These are phyloP conservation scores for Anolis carolinensis DNA, from an alignment of 2,113 vertebrate genomes.

Conservation along the genomic window DNA sequence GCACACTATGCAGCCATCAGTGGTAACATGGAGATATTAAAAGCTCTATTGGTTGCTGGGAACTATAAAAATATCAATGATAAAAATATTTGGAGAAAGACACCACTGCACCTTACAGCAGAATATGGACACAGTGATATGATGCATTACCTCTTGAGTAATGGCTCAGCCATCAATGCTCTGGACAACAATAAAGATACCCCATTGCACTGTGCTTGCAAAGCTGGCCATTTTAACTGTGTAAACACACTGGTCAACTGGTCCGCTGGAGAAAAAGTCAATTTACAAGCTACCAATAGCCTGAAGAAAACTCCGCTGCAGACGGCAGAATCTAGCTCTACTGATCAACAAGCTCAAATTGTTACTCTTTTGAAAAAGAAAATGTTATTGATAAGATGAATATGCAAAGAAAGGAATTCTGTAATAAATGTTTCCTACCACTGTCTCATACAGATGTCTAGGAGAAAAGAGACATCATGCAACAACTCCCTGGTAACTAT, in stretches of 20 bases:
- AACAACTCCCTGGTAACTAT: too few species aligned
- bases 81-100: slow-evolving; percentile 81
- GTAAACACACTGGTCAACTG: slow-evolving; percentile 71
- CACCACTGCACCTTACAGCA: slow-evolving; percentile 70
- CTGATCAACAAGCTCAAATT: slow-evolving; percentile 68
- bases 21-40: slow-evolving; percentile 61
- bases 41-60: slow-evolving; percentile 61
- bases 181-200: slow-evolving; percentile 78
- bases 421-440: neutral
- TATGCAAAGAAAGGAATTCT: neutral
- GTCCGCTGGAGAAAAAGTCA: slow-evolving; percentile 66
- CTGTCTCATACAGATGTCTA: neutral
- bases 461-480: too few species aligned
- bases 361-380: slow-evolving; percentile 76
- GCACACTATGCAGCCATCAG: slow-evolving; percentile 73
- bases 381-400: slow-evolving; percentile 79
- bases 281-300: slow-evolving; percentile 73
- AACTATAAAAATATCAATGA: slow-evolving; percentile 75
- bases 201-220: slow-evolving; percentile 77
- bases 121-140: slow-evolving; percentile 71
- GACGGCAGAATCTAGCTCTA: slow-evolving; percentile 68
- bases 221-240: slow-evolving; percentile 62
- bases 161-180: slow-evolving; percentile 73
- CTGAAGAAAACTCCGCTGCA: slow-evolving; percentile 79
- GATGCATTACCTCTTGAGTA: slow-evolving; percentile 66